Percentiles rank a stretch among this genome's conserved stretches.
phyloP scores from a whole-genome alignment of 1,140 invertebrate genomes.

The Saxidomus purpurata region DNA sequence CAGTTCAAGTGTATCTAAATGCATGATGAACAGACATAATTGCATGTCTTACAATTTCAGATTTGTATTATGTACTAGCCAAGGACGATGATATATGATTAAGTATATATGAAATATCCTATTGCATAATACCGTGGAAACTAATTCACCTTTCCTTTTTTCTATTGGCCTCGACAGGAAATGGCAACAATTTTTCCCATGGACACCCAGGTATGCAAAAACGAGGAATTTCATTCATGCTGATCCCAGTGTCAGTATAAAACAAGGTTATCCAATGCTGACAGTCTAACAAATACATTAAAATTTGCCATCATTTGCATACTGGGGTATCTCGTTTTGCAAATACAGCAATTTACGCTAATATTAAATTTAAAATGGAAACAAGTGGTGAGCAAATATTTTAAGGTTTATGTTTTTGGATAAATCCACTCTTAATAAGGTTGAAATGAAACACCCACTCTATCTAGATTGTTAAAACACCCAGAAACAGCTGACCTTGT shows the following conservation, averaged over 20 bases:
- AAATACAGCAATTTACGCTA: not conserved
- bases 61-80: no score
- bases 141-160: not conserved
- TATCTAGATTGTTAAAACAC: not conserved
- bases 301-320: not conserved
- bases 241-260: not conserved
- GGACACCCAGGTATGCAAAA: constrained; percentile 32
- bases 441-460: not conserved
- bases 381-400: not conserved
- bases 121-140: no score
- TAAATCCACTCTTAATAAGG: not conserved
- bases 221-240: constrained; percentile 40
- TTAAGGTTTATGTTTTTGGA: not conserved
- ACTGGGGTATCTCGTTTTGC: not conserved
- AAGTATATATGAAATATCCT: no score
- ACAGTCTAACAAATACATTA: constrained; percentile 4
- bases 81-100: no score
- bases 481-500: not conserved
- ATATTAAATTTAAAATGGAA: not conserved
- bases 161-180: constrained; percentile 18
- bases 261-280: constrained; percentile 4
- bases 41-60: no score
- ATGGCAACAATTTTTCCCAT: constrained; percentile 20
- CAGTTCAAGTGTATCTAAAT: no score
- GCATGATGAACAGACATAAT: no score